Evolutionary conservation across 2,888 invertebrate species (phyloP).

Genomic region (Ophion obscuratus): DNA sequence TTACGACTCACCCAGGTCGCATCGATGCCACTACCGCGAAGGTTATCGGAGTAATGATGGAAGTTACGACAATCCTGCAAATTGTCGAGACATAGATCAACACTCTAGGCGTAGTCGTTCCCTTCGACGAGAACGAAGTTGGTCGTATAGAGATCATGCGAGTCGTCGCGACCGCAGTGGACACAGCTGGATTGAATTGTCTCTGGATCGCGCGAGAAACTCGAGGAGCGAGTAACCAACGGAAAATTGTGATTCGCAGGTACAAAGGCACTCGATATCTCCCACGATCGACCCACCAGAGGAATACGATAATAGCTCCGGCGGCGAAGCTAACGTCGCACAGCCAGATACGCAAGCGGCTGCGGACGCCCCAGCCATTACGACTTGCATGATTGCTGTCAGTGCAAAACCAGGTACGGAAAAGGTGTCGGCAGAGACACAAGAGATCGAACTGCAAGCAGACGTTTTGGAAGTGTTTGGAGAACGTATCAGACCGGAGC

Average conservation of each 20-base stretch:
- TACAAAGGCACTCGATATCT: no score
- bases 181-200: slow-evolving; percentile 8
- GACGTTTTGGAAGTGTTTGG: no score
- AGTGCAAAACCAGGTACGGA: slow-evolving; percentile 18
- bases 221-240: no score
- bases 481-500: no score
- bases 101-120: slow-evolving; percentile 27
- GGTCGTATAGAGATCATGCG: slow-evolving; percentile 9
- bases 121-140: slow-evolving; percentile 17
- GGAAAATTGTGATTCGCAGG: no score
- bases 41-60: slow-evolving; percentile 20
- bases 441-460: no score
- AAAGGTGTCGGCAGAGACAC: background rate
- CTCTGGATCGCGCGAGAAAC: background rate
- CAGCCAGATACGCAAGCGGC: background rate
- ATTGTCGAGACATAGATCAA: slow-evolving; percentile 38
- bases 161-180: slow-evolving; percentile 27
- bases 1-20: slow-evolving; percentile 38
- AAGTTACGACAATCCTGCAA: slow-evolving; percentile 27
- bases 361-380: slow-evolving; percentile 26
- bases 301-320: background rate
- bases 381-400: slow-evolving; percentile 23
- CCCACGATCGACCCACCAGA: no score
- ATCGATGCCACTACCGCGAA: slow-evolving; percentile 19
- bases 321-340: slow-evolving; percentile 9